A percentile compares a stretch with the other conserved stretches of the same genome.
Conservation (phyloP, 2,113 vertebrate genomes). For the Charina bottae region DNA sequence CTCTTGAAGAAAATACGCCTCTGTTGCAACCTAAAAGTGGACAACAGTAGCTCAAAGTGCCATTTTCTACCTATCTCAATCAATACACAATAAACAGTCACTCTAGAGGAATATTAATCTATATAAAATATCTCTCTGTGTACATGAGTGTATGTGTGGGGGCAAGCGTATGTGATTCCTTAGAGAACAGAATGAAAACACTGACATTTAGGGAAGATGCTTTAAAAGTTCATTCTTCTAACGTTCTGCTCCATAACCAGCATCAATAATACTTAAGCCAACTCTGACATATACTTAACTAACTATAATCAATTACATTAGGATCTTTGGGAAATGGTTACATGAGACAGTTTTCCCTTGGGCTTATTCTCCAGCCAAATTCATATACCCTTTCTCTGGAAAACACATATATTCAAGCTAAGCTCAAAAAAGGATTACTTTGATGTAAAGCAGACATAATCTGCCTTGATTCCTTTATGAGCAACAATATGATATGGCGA, state of each 20-base stretch:
- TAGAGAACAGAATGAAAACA: background rate
- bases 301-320: background rate
- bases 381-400: background rate
- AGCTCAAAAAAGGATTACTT: background rate
- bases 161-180: background rate
- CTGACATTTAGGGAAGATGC: background rate
- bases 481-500: background rate
- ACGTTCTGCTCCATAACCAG: background rate
- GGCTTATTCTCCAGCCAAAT: background rate
- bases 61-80: background rate
- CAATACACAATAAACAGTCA: background rate
- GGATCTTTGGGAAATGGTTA: background rate
- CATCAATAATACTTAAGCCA: background rate
- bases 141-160: background rate
- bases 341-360: background rate
- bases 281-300: background rate
- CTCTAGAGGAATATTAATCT: background rate
- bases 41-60: background rate
- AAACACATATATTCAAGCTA: background rate
- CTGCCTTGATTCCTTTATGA: background rate
- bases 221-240: background rate
- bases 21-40: background rate
- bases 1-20: background rate
- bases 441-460: background rate
- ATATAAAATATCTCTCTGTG: background rate